Percentiles rank a stretch among this genome's conserved stretches.
These are phyloP conservation scores for Tromatobia lineatoria DNA, from an alignment of 2,888 invertebrate genomes.

Conservation along the genomic window DNA sequence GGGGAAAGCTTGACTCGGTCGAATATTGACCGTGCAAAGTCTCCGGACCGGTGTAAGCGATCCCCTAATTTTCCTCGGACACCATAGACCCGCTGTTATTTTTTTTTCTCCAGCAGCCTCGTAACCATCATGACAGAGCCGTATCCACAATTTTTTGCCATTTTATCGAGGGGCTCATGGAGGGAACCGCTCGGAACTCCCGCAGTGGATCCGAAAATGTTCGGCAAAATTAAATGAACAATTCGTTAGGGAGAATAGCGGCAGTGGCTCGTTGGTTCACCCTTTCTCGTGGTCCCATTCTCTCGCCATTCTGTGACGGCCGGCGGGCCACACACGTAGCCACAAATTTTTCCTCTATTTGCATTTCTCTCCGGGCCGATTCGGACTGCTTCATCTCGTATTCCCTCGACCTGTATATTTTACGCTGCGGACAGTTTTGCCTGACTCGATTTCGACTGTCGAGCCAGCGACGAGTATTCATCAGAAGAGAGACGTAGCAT, in stretches of 20 bases:
- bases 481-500: conserved; percentile 37
- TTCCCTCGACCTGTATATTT: conserved; percentile 51
- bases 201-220: conserved; percentile 76
- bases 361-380: conserved; percentile 63
- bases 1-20: conserved; percentile 69
- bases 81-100: conserved; percentile 38
- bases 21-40: conserved; percentile 55
- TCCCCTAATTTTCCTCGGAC: conserved; percentile 55
- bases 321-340: conserved; percentile 10
- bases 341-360: conserved; percentile 58
- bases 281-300: conserved; percentile 18
- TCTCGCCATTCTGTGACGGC: neutral
- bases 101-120: conserved; percentile 9
- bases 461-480: conserved; percentile 43
- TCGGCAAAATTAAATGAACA: conserved; percentile 81
- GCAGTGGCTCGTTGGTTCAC: conserved; percentile 37
- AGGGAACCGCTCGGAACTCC: conserved; percentile 49
- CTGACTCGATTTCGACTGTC: conserved; percentile 24
- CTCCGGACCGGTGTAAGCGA: conserved; percentile 35
- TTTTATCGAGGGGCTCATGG: conserved; percentile 44
- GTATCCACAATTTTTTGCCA: conserved; percentile 43
- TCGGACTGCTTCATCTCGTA: conserved; percentile 19
- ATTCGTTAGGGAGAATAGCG: conserved; percentile 78
- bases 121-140: conserved; percentile 14
- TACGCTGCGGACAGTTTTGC: conserved; percentile 21